Evolutionary conservation across 2,888 invertebrate species (phyloP), one percentile per base, ranked within the genome.

Genomic region (Plagodis pulveraria): DNA sequence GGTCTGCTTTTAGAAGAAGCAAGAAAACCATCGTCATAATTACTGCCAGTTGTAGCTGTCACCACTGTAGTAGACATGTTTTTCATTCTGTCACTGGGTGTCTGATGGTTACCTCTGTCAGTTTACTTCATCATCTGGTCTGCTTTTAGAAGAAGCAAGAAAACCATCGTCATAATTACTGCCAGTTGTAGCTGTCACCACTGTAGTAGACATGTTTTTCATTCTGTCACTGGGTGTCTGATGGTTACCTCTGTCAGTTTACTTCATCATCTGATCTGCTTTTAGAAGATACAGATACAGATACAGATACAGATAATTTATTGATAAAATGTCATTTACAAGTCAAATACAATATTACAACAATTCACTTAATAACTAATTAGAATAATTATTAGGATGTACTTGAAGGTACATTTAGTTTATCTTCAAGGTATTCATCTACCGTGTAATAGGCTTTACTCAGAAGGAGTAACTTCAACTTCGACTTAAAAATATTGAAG

Each of bases 41-140:
- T 0, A 12, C 42, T 44, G 45, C 36, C 11, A 54, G 8, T 2
- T 40, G 40, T 33, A 63, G 44, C 52, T 56, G 12, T 56, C 58
- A 58, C 42, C 32, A 38, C 11, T 33, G 10, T 40, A 59, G 65
- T 54, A 50, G 62, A 65, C 48, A 65, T 35, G 57, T 62, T 22
- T 45, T 8, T 46, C 40, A 57, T 50, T 59, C 60, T 65, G 45
- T 62, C 65, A 62, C 65, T 65, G 62, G 60, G 54, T 62, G 47
- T 48, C 43, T 50, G 51, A 58, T 53, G 5, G 2, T 36, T 36
- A 9, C 36, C 6, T 36, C 36, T 36, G 36, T 36, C 22, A 22
- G 22, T 22, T 22, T 22, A 22, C 22, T 22, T 22, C 22, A 22
- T 22, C 5, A 36, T 36, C 36, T 6, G 7, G 7, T 36, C 9